A percentile compares a stretch with the other conserved stretches of the same genome.
Conservation (phyloP, 2,888 invertebrate species). For the Allygus modestus region DNA sequence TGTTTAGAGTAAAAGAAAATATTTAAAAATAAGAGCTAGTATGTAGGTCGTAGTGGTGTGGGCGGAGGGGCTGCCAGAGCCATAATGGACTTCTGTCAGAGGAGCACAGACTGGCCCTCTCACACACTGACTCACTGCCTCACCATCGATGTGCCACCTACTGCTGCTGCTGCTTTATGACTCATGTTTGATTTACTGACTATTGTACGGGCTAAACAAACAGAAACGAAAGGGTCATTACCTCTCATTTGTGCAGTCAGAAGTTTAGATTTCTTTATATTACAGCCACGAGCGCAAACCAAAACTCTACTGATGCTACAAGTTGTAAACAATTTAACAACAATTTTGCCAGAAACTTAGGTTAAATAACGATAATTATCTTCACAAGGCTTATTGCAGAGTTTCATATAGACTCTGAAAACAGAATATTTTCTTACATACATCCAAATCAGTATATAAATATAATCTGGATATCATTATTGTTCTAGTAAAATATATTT, state of each 20-base stretch:
- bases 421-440: too few relatives aligned
- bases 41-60: not conserved
- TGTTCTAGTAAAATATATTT: too few relatives aligned
- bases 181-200: slow-evolving; percentile 1
- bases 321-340: too few relatives aligned
- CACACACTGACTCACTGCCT: slow-evolving; percentile 23
- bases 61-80: slow-evolving; percentile 6
- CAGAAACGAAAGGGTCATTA: not conserved
- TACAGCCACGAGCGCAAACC: too few relatives aligned
- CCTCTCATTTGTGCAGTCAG: not conserved
- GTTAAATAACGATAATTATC: too few relatives aligned
- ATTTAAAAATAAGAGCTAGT: too few relatives aligned
- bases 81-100: slow-evolving; percentile 4
- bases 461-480: too few relatives aligned
- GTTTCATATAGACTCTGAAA: too few relatives aligned
- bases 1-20: not conserved
- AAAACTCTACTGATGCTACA: too few relatives aligned
- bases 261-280: not conserved
- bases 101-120: not conserved
- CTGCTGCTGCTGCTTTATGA: slow-evolving; percentile 5
- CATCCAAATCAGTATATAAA: too few relatives aligned
- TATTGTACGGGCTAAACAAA: slow-evolving; percentile 20
- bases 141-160: not conserved
- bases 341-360: too few relatives aligned
- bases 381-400: too few relatives aligned